Percentiles rank a stretch among this genome's conserved stretches.
phyloP scores from a whole-genome alignment of 2,797 vertebrate genomes.

The Lates japonicus region DNA sequence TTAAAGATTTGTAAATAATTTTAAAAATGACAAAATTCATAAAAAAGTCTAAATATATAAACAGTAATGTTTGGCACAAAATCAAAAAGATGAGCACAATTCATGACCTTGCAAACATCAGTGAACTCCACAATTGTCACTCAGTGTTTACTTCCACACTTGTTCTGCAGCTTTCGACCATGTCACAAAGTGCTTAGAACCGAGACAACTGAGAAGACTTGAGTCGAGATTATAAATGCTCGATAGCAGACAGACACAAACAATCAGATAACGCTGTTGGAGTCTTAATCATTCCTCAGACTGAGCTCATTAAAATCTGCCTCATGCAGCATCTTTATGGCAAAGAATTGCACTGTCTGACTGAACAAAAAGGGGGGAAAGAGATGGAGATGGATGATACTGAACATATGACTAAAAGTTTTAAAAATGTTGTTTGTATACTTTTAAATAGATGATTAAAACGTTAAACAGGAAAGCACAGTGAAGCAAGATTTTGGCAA shows the following conservation, averaged over 20 bases:
- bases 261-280: conserved; percentile 51
- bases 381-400: background rate
- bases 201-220: background rate
- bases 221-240: background rate
- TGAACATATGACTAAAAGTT: background rate
- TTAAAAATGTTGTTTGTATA: background rate
- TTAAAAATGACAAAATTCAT: too few species aligned
- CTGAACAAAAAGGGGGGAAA: conserved; percentile 24
- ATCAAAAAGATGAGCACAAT: too few species aligned
- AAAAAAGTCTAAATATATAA: too few species aligned
- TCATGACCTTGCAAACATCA: background rate
- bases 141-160: background rate
- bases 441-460: background rate
- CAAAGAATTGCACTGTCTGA: conserved; percentile 28
- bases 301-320: conserved; percentile 62
- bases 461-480: background rate
- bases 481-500: background rate
- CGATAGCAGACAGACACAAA: conserved; percentile 15
- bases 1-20: too few species aligned
- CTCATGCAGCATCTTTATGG: conserved; percentile 60
- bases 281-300: conserved; percentile 54
- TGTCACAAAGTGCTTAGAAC: background rate
- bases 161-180: background rate
- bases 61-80: too few species aligned
- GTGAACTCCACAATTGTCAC: background rate